phyloP scores from a whole-genome alignment of 2,113 vertebrate species.

The Montifringilla adamsi region DNA sequence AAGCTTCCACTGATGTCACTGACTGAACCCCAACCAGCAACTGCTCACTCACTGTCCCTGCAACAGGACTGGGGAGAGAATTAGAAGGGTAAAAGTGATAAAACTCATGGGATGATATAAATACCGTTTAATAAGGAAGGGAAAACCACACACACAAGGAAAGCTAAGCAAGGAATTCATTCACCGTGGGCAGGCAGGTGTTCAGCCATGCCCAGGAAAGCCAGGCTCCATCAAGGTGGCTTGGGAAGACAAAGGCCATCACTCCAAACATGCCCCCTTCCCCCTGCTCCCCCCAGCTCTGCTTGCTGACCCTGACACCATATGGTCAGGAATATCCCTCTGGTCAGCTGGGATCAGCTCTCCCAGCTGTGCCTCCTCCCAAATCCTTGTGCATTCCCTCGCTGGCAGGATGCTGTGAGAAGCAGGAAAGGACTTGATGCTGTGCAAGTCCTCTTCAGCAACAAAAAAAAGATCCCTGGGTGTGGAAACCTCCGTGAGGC shows the following conservation, averaged over 20 bases:
- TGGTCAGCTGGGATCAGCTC: neutral
- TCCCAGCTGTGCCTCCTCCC: neutral
- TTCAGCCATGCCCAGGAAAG: neutral
- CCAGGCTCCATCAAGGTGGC: neutral
- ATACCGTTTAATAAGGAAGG: neutral
- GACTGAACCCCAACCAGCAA: neutral
- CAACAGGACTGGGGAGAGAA: neutral
- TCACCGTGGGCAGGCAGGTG: neutral
- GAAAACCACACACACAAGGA: neutral
- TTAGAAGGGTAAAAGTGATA: too few relatives aligned
- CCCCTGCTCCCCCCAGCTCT: neutral
- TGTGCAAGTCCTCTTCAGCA: neutral
- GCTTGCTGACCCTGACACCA: neutral
- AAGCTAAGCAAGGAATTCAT: neutral
- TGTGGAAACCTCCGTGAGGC: neutral
- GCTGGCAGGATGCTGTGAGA: fast-evolving
- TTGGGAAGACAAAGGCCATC: neutral
- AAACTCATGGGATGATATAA: neutral
- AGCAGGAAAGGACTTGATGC: neutral
- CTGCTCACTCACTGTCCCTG: neutral
- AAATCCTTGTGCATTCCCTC: neutral
- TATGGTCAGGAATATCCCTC: neutral
- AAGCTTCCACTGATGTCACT: neutral
- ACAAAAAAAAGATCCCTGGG: neutral
- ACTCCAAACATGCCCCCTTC: neutral